Base-by-base conservation (phyloP, 2,888 invertebrate species). In the Altica lythri region DNA sequence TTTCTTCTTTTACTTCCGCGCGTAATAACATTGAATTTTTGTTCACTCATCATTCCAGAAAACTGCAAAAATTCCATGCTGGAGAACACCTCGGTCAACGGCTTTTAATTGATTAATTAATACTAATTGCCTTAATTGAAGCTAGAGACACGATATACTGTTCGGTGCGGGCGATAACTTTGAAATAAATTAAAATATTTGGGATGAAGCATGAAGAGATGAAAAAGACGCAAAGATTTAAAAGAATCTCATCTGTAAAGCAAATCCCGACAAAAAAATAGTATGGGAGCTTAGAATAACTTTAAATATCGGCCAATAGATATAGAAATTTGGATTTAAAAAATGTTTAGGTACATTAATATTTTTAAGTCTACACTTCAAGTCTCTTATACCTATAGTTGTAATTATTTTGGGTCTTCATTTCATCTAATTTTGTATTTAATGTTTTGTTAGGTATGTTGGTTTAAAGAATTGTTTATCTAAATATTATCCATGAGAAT, bases 1-100 rank as follows among this genome's bases (percentile, higher is more conserved):
- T 69, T 67, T 52, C 63, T 59, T 46, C 68, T 53, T 53, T 64
- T 64, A n/a, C 38, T 37, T 29, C 44, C 32, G 40, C 27, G 32
- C 12, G 30, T 32, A 40, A 17, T 51, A 9, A 27, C 47, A 34
- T 16, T 37, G 18, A 60, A 58, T 48, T 27, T 43, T n/a, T 35
- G 48, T 10, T 58, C 55, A 22, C 27, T 37, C 46, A 53, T 47
- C 29, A 42, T 35, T 12, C 44, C 50, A 4, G 53, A 34, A 45
- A 59, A 60, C 16, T 59, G 58, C 55, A 59, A 37, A 37, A 59
- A 60, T n/a, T 61, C 60, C 60, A 61, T 61, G 8, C 10, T 44
- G 16, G 12, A 13, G 10, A 12, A 14, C 40, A 40, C 37, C 27
- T 37, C 27, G 25, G 16, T 19, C 27, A 25, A 32, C 40, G 27